A percentile compares a stretch with the other conserved stretches of the same genome.
Conservation (phyloP, 2,797 vertebrate genomes). For the Sebastiscus tertius region DNA sequence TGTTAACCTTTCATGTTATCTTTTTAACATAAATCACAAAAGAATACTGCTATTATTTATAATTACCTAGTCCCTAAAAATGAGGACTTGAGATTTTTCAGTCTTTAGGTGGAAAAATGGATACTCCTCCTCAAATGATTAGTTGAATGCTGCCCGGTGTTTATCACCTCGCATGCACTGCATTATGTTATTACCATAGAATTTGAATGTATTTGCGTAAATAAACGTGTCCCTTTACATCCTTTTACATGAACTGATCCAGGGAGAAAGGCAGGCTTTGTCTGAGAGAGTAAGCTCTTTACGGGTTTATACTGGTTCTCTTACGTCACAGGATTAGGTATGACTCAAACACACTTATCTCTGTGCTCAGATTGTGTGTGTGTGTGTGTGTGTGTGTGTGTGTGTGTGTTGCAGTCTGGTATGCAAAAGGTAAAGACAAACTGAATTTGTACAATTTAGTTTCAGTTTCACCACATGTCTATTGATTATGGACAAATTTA, state of each 20-base stretch:
- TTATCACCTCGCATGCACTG: not conserved
- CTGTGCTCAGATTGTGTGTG: not conserved
- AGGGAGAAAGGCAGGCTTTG: slow-evolving; percentile 52
- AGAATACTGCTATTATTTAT: not conserved
- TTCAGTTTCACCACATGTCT: not conserved
- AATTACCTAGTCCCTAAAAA: not conserved
- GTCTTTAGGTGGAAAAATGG: not conserved
- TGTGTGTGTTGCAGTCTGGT: not conserved
- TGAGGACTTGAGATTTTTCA: not conserved
- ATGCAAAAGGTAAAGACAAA: not conserved
- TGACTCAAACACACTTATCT: slow-evolving; percentile 38
- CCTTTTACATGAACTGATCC: slow-evolving; percentile 29
- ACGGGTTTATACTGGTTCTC: slow-evolving; percentile 56
- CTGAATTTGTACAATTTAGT: not conserved
- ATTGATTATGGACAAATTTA: not conserved
- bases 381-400: not conserved
- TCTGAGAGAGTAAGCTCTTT: slow-evolving; percentile 70
- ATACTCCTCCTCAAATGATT: slow-evolving; percentile 1
- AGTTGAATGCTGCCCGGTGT: not conserved
- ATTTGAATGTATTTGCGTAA: slow-evolving; percentile 23
- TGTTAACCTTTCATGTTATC: not conserved
- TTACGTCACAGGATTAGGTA: slow-evolving; percentile 74
- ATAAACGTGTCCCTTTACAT: slow-evolving; percentile 38
- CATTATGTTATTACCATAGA: slow-evolving; percentile 23
- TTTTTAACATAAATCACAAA: not conserved